Conservation (phyloP, 2,888 invertebrate genomes). For the Drosophila lutescens region DNA sequence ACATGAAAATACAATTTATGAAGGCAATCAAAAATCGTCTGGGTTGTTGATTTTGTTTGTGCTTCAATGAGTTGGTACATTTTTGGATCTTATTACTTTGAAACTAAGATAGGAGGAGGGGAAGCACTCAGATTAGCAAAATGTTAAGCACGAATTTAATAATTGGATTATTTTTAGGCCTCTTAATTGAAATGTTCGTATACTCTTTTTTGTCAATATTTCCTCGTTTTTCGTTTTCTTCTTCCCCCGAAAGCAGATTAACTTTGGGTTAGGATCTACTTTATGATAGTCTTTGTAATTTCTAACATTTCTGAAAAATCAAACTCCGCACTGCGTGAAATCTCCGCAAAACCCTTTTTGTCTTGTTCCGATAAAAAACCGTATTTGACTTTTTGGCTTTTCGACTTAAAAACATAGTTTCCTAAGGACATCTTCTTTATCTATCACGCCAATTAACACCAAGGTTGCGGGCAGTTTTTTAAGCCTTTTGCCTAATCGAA, state of each 20-base stretch:
- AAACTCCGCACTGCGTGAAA: conserved; percentile 36
- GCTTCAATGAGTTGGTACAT: conserved; percentile 22
- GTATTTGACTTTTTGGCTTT: conserved; percentile 76
- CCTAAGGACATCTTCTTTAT: conserved; percentile 2
- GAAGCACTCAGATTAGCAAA: not conserved
- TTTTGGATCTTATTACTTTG: not conserved
- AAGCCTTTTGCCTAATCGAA: conserved; percentile 59
- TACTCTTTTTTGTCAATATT: not conserved
- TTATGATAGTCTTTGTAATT: conserved; percentile 12
- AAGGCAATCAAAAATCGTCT: conserved; percentile 28
- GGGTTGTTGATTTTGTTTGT: not conserved
- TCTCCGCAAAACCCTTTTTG: conserved; percentile 16
- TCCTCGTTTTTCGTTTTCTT: not conserved
- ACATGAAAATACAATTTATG: conserved; percentile 50
- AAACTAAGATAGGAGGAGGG: not conserved
- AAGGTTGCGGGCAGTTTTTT: conserved; percentile 63
- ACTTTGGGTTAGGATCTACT: conserved; percentile 37
- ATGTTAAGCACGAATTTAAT: not conserved
- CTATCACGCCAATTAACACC: conserved; percentile 35
- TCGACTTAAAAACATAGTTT: conserved; percentile 49
- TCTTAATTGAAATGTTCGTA: not conserved
- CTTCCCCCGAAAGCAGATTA: conserved; percentile 39
- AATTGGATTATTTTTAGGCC: not conserved
- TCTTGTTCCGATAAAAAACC: conserved; percentile 39
- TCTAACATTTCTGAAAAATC: conserved; percentile 1